Conservation (phyloP, 2,888 invertebrate species). For the Acutogordius australiensis region DNA sequence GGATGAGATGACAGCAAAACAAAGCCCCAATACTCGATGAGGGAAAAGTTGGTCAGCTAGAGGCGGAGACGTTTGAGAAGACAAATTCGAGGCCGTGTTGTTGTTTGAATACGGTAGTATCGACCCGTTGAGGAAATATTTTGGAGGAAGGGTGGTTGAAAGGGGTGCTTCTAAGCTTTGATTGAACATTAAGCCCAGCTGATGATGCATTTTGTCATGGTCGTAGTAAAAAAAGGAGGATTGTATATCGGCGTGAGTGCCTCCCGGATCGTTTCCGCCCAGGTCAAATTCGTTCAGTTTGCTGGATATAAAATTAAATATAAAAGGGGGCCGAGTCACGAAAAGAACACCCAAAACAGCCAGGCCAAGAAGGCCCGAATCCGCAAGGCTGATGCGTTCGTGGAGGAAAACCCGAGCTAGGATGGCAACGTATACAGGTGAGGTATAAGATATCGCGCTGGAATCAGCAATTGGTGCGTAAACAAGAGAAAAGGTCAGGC, state of each 20-base stretch:
- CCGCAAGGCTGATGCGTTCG: not conserved
- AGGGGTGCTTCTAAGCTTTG: no score
- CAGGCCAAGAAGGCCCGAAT: not conserved
- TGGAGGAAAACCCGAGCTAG: not conserved
- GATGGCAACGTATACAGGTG: not conserved
- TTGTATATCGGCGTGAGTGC: no score
- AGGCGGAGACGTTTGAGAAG: not conserved
- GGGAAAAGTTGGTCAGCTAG: not conserved
- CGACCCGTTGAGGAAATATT: not conserved
- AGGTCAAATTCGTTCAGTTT: not conserved
- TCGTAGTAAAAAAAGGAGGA: no score
- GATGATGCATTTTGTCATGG: not conserved
- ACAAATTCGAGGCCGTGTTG: not conserved
- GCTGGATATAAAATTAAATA: not conserved
- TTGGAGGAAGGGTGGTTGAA: not conserved
- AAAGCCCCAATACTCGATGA: not conserved
- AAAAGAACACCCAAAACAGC: not conserved
- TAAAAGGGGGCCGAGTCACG: not conserved
- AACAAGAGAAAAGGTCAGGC: not conserved
- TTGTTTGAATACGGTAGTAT: not conserved
- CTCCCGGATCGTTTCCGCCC: not conserved
- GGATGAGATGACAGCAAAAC: not conserved
- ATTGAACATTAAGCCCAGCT: no score
- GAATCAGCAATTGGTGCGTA: not conserved
- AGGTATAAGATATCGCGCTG: slow-evolving; percentile 2